phyloP scores from a whole-genome alignment of 2,888 invertebrate species.

The Hirtodrosophila confusa region DNA sequence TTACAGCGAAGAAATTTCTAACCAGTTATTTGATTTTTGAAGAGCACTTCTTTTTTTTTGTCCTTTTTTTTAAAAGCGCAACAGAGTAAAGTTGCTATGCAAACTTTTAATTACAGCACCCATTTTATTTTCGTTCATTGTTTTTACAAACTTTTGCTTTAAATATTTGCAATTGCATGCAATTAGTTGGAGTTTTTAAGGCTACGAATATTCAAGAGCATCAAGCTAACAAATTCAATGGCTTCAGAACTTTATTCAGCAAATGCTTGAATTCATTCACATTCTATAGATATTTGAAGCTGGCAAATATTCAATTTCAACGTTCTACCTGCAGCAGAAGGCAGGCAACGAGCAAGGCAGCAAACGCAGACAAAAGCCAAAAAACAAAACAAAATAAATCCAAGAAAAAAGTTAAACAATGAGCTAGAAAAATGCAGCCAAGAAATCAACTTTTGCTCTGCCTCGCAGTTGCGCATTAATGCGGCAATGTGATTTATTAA shows the following conservation, averaged over 20 bases:
- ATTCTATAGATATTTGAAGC: conserved; percentile 19
- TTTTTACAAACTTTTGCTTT: conserved; percentile 19
- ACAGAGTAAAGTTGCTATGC: conserved; percentile 9
- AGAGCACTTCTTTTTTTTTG: not conserved
- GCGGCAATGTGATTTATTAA: conserved; percentile 47
- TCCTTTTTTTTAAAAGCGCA: conserved; percentile 1
- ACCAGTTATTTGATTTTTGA: conserved; percentile 28
- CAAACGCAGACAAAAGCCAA: conserved; percentile 21
- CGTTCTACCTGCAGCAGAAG: conserved; percentile 8
- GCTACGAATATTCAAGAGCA: conserved; percentile 1
- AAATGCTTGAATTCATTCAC: conserved; percentile 11
- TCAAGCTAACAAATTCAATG: conserved; percentile 4
- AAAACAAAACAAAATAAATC: conserved; percentile 8
- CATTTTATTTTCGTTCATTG: conserved; percentile 1
- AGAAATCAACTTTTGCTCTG: conserved; percentile 11
- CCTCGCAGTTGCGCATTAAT: conserved; percentile 24
- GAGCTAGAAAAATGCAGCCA: conserved; percentile 28
- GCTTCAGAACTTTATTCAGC: conserved; percentile 16
- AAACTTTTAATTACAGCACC: conserved; percentile 42
- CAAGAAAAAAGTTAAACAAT: conserved; percentile 36
- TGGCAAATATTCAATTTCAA: conserved; percentile 27
- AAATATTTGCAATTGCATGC: conserved; percentile 20
- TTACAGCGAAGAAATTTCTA: conserved; percentile 13
- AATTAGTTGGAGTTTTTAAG: conserved; percentile 23
- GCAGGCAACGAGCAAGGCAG: not conserved